Conservation (phyloP, 1,140 invertebrate species). For the Conus betulinus region DNA sequence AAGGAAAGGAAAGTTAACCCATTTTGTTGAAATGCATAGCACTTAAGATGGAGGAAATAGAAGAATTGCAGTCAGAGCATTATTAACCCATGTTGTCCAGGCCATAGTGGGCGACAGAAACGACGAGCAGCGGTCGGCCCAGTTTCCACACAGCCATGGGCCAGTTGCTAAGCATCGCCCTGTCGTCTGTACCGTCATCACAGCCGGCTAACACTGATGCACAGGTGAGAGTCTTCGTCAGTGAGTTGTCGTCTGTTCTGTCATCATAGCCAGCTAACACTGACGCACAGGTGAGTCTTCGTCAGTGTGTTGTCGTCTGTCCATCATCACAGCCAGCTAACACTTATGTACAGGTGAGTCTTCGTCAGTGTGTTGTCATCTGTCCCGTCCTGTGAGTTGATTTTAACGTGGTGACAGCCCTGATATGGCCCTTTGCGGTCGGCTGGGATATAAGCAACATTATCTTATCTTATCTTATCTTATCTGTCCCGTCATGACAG, state of each 20-base stretch:
- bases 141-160: slow-evolving; percentile 82
- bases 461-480: too few relatives aligned
- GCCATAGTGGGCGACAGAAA: slow-evolving; percentile 79
- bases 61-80: too few relatives aligned
- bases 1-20: background rate
- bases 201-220: slow-evolving; percentile 21
- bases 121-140: slow-evolving; percentile 74
- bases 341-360: too few relatives aligned
- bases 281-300: background rate
- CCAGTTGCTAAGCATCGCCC: slow-evolving; percentile 78
- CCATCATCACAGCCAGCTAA: too few relatives aligned
- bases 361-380: too few relatives aligned
- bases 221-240: slow-evolving; percentile 14
- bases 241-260: slow-evolving; percentile 9
- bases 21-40: background rate
- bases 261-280: background rate
- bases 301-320: too few relatives aligned
- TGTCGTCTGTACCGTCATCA: slow-evolving; percentile 20
- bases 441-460: too few relatives aligned
- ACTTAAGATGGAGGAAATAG: too few relatives aligned
- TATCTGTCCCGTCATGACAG: background rate
- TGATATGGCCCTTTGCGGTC: too few relatives aligned
- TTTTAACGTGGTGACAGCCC: too few relatives aligned
- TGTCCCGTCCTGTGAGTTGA: too few relatives aligned
- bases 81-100: slow-evolving; percentile 51